Percentiles rank a stretch among this genome's conserved stretches.
Evolutionary conservation across 1,140 invertebrate genomes (phyloP).

Genomic region (Copidosoma floridanum): DNA sequence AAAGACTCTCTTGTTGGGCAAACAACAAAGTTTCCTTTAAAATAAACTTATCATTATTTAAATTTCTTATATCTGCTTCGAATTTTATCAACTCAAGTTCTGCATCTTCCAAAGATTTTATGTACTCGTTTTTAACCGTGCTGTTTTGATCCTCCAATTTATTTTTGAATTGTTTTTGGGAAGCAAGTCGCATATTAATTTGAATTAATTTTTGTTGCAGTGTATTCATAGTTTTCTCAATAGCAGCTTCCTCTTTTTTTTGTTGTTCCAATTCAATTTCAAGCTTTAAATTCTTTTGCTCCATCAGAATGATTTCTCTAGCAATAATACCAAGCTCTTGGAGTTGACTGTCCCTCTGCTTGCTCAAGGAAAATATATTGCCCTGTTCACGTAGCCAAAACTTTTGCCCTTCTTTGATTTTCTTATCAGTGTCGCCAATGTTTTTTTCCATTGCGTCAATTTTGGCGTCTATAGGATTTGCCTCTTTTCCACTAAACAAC

Average conservation of each 20-base stretch:
- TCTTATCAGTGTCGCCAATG: constrained; percentile 60
- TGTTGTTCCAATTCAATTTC: constrained; percentile 64
- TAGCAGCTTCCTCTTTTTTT: constrained; percentile 57
- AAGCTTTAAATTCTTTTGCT: constrained; percentile 70
- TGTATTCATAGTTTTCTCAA: constrained; percentile 61
- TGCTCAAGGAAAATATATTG: constrained; percentile 65
- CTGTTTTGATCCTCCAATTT: constrained; percentile 63
- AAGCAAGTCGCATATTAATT: constrained; percentile 61
- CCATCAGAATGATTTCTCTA: constrained; percentile 73
- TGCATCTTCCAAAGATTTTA: constrained; percentile 58
- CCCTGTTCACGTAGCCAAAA: constrained; percentile 75
- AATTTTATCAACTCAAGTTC: constrained; percentile 66
- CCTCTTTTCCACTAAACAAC: constrained; percentile 45
- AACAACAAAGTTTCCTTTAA: constrained; percentile 63
- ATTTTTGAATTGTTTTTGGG: constrained; percentile 61
- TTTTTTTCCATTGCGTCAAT: constrained; percentile 62
- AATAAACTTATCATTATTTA: constrained; percentile 66
- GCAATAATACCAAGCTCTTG: constrained; percentile 66
- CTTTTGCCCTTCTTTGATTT: constrained; percentile 64
- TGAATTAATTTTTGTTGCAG: constrained; percentile 62
- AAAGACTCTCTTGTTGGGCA: constrained; percentile 67
- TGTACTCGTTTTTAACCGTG: constrained; percentile 59
- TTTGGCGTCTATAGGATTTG: constrained; percentile 58
- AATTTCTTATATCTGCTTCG: constrained; percentile 65
- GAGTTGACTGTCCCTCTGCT: constrained; percentile 65